A percentile compares a stretch with the other conserved stretches of the same genome.
phyloP scores from a whole-genome alignment of 2,888 invertebrate species.

The Tenthredo distinguenda region DNA sequence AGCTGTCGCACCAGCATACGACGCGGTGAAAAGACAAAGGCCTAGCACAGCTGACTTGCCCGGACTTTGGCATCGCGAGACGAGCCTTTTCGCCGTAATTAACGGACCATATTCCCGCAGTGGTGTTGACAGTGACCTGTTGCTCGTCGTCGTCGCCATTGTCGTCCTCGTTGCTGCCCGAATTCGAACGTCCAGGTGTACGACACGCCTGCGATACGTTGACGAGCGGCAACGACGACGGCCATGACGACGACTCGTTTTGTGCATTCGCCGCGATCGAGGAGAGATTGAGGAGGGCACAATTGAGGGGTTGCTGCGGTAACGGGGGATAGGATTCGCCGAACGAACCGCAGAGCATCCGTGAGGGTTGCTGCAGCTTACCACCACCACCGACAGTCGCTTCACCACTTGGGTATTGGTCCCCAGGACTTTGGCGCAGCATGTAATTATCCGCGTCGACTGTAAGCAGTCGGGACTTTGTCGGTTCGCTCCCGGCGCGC shows the following conservation, averaged over 20 bases:
- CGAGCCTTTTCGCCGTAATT: neutral
- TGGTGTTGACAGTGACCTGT: constrained; percentile 42
- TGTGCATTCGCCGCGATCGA: neutral
- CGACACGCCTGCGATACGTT: neutral
- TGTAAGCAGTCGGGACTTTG: constrained; percentile 65
- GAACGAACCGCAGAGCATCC: neutral
- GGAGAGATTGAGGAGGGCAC: neutral
- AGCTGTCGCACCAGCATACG: constrained; percentile 72
- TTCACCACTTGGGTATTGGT: neutral
- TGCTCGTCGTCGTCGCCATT: constrained; percentile 27
- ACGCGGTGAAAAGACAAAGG: constrained; percentile 74
- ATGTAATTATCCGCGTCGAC: constrained; percentile 77
- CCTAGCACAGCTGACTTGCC: constrained; percentile 69
- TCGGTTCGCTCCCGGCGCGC: constrained; percentile 56
- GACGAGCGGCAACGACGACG: neutral
- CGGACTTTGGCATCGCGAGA: constrained; percentile 3
- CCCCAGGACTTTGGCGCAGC: constrained; percentile 71
- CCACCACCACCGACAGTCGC: neutral
- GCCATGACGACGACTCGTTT: neutral
- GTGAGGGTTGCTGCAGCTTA: constrained; percentile 3
- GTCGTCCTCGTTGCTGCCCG: constrained; percentile 52
- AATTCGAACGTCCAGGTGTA: neutral
- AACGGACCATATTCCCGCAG: neutral
- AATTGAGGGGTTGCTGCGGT: neutral
- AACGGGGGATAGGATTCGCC: neutral